These are phyloP conservation scores for Taurulus bubalis DNA, from an alignment of 2,113 vertebrate species.

Conservation along the genomic window DNA sequence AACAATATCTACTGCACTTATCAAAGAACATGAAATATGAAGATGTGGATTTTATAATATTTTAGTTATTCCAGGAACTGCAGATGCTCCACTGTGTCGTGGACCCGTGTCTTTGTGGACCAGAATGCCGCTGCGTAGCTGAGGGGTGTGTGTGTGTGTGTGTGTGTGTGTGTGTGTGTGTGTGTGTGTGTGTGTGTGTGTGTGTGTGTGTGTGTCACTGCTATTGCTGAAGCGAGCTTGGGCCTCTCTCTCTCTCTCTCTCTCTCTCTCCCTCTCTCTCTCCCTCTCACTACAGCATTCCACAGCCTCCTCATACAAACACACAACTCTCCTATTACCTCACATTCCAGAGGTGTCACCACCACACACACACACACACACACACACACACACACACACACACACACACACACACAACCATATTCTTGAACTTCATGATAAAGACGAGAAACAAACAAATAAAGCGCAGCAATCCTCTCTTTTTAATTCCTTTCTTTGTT, in stretches of 20 bases:
- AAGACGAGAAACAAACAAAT: not conserved
- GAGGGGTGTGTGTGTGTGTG: not conserved
- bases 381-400: constrained; percentile 11
- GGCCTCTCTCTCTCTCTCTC: not conserved
- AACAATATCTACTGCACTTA: not conserved
- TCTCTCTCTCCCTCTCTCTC: not conserved
- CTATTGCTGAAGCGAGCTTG: constrained; percentile 24
- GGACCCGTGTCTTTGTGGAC: not conserved
- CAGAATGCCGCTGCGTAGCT: not conserved
- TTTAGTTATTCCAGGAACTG: not conserved
- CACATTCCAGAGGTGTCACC: constrained; percentile 63
- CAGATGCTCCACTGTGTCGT: not conserved
- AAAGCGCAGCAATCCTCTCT: not conserved
- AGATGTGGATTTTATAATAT: not conserved
- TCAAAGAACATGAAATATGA: not conserved
- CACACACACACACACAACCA: constrained; percentile 27
- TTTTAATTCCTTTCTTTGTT: constrained; percentile 8
- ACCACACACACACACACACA: constrained; percentile 10
- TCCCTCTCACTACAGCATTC: constrained; percentile 63
- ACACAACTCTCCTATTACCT: constrained; percentile 46
- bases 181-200: not conserved
- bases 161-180: not conserved
- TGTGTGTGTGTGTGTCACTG: not conserved
- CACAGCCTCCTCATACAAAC: constrained; percentile 39
- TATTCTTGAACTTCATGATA: not conserved